Conservation (phyloP, 2,113 vertebrate genomes). For the Cygnus buccinator region DNA sequence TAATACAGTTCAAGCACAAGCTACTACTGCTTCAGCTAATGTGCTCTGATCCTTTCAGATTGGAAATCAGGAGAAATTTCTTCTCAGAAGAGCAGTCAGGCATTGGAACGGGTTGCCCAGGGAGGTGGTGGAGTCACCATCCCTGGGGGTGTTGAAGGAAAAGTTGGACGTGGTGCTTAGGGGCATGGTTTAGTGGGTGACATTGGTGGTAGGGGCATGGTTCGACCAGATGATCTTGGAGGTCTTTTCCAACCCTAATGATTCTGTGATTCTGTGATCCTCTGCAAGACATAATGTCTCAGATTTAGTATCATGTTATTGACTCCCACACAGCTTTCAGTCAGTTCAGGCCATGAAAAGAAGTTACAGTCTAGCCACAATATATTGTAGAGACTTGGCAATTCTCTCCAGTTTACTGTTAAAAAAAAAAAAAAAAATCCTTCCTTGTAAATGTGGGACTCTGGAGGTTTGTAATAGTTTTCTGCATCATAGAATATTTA, state of each 20-base stretch:
- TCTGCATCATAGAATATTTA: background rate
- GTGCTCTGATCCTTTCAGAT: background rate
- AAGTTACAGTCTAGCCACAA: rapidly evolving
- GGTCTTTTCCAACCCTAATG: no score
- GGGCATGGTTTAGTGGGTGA: no score
- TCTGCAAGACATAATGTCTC: background rate
- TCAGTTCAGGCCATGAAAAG: background rate
- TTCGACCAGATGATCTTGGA: no score
- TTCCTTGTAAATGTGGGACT: background rate
- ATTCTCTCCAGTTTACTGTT: background rate
- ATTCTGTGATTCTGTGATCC: background rate
- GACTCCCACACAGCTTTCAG: background rate
- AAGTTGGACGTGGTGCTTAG: no score
- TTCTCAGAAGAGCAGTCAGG: no score
- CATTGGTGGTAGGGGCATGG: no score
- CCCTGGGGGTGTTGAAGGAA: no score
- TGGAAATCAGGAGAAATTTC: no score
- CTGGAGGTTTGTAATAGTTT: background rate
- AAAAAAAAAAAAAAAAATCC: background rate
- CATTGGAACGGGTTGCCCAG: no score
- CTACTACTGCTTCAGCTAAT: background rate
- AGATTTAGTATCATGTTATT: background rate
- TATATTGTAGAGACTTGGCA: rapidly evolving
- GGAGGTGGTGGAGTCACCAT: no score
- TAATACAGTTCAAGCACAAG: background rate